These are phyloP conservation scores for Drosophila lutescens DNA, from an alignment of 2,888 invertebrate genomes.

Conservation along the genomic window DNA sequence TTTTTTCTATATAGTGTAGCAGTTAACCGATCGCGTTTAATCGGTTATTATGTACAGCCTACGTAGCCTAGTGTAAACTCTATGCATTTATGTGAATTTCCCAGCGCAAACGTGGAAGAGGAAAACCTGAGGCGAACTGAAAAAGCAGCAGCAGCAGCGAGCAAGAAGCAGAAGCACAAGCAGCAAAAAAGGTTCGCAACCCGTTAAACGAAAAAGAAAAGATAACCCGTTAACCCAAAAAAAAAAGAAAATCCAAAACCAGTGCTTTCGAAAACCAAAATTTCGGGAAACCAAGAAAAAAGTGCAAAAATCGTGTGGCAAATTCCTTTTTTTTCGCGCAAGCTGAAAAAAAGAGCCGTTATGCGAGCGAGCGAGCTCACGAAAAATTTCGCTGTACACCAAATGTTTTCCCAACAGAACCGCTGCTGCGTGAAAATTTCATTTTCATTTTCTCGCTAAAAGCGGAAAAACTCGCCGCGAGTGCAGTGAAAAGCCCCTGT, in stretches of 20 bases:
- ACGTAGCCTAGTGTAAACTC: slow-evolving; percentile 72
- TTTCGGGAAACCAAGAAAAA: background rate
- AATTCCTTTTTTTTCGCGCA: slow-evolving; percentile 24
- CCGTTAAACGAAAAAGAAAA: slow-evolving; percentile 22
- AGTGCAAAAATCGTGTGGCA: slow-evolving; percentile 20
- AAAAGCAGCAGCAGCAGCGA: slow-evolving; percentile 65
- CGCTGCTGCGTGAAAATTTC: slow-evolving; percentile 49
- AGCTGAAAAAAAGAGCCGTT: slow-evolving; percentile 28
- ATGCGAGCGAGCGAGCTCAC: slow-evolving; percentile 52
- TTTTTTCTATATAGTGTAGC: slow-evolving; percentile 70
- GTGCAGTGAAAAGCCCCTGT: slow-evolving; percentile 28
- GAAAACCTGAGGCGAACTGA: slow-evolving; percentile 69
- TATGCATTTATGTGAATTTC: slow-evolving; percentile 80
- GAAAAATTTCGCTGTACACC: slow-evolving; percentile 80
- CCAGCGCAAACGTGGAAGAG: slow-evolving; percentile 63
- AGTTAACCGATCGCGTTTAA: slow-evolving; percentile 54
- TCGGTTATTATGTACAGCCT: slow-evolving; percentile 54
- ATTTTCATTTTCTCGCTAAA: slow-evolving; percentile 36
- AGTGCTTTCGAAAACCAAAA: slow-evolving; percentile 3
- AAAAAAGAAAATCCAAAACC: background rate
- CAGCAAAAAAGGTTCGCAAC: slow-evolving; percentile 69
- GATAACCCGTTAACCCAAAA: background rate
- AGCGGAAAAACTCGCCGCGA: slow-evolving; percentile 17
- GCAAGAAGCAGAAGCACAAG: slow-evolving; percentile 60
- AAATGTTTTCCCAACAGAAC: slow-evolving; percentile 63